A percentile compares a stretch with the other conserved stretches of the same genome.
Evolutionary conservation across 2,113 vertebrate species (phyloP).

Genomic region (Sarotherodon lohbergeri): DNA sequence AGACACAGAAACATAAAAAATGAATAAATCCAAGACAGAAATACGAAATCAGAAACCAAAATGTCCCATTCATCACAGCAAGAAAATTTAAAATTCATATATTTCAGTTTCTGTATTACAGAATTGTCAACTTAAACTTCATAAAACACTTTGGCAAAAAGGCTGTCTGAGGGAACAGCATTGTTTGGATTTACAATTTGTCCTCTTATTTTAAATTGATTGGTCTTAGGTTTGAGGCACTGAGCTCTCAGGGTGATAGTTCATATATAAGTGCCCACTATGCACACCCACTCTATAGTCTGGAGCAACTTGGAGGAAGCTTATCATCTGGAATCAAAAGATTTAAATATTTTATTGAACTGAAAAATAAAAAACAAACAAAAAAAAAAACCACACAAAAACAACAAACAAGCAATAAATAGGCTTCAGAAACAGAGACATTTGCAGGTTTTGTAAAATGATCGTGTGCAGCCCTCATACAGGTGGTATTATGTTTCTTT

Average conservation of each 20-base stretch:
- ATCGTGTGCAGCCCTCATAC: background rate
- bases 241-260: background rate
- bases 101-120: background rate
- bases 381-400: rapidly evolving
- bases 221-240: background rate
- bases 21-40: background rate
- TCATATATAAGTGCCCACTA: background rate
- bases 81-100: background rate
- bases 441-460: background rate
- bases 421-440: background rate
- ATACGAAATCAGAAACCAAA: background rate
- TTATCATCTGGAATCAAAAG: background rate
- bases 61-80: background rate
- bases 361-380: background rate
- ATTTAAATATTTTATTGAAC: background rate
- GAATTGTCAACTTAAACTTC: background rate
- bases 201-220: background rate
- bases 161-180: background rate
- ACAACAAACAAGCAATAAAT: background rate
- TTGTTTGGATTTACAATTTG: background rate
- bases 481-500: background rate
- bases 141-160: background rate
- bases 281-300: background rate
- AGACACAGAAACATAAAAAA: background rate
- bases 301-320: background rate